phyloP scores from a whole-genome alignment of 2,113 vertebrate species.

The Cynopterus brachyotis region DNA sequence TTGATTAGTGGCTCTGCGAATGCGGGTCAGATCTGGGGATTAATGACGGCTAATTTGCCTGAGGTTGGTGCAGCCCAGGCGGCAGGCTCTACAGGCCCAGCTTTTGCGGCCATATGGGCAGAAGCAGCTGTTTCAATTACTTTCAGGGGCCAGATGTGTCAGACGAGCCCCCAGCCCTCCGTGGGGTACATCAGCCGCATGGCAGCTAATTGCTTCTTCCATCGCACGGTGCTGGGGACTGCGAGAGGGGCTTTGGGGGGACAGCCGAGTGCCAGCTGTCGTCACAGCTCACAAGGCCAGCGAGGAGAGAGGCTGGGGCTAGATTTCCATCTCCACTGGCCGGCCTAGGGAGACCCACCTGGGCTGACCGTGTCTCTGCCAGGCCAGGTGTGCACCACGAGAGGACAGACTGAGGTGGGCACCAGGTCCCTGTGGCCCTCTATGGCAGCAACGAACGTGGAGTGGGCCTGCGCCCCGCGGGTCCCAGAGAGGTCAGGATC shows the following conservation, averaged over 20 bases:
- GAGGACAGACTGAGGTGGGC: neutral
- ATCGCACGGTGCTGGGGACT: constrained; percentile 91
- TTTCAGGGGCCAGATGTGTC: constrained; percentile 99
- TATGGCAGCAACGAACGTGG: neutral
- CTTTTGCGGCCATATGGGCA: constrained; percentile 98
- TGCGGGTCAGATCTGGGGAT: constrained; percentile 99
- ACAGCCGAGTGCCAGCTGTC: constrained; percentile 97
- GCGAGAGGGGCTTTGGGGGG: constrained; percentile 90
- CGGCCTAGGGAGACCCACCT: neutral
- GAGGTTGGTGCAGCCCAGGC: constrained; percentile 93
- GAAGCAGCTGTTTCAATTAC: constrained; percentile 99
- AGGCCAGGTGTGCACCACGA: neutral
- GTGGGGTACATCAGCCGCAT: constrained; percentile 93
- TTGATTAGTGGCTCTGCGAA: constrained; percentile 95
- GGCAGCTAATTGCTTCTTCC: constrained; percentile 99
- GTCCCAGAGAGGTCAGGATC: neutral
- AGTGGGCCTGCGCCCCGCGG: neutral
- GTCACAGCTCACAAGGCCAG: constrained; percentile 85
- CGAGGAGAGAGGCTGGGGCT: constrained; percentile 86
- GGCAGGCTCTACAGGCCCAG: constrained; percentile 89
- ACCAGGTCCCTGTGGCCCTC: rapidly evolving
- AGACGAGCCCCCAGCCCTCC: constrained; percentile 96
- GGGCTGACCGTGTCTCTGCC: neutral
- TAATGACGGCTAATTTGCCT: constrained; percentile 99
- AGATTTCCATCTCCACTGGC: constrained; percentile 52